Conservation (phyloP, 1,140 invertebrate species). For the Drosophila funebris region DNA sequence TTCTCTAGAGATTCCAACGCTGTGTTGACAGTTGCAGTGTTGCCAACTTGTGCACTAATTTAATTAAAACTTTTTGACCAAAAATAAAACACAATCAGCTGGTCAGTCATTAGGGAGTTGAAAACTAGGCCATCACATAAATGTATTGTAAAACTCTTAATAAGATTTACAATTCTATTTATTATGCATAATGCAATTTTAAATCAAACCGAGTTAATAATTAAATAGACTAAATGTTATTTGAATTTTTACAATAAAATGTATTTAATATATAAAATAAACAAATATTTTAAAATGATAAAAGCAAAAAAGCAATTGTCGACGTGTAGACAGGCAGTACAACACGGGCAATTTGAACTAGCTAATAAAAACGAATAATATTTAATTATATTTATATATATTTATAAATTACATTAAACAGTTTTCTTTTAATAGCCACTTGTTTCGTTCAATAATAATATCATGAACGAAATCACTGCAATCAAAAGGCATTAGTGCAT, state of each 20-base stretch:
- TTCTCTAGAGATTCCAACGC: slow-evolving; percentile 47
- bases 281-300: background rate
- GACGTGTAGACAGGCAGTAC: too few relatives aligned
- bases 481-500: slow-evolving; percentile 31
- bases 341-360: too few relatives aligned
- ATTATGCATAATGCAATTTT: slow-evolving; percentile 2
- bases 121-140: slow-evolving; percentile 23
- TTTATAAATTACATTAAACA: background rate
- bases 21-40: slow-evolving; percentile 65
- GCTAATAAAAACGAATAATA: too few relatives aligned
- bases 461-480: slow-evolving; percentile 27
- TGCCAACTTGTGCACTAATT: slow-evolving; percentile 61
- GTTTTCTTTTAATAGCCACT: background rate
- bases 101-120: slow-evolving; percentile 28
- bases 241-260: background rate
- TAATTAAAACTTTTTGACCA: slow-evolving; percentile 67
- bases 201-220: background rate
- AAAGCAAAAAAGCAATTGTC: background rate
- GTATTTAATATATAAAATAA: slow-evolving; percentile 6
- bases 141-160: slow-evolving; percentile 15
- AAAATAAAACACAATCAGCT: slow-evolving; percentile 56
- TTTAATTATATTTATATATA: background rate
- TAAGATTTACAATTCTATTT: background rate
- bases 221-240: background rate
- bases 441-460: slow-evolving; percentile 29